Evolutionary conservation across 2,797 vertebrate species (phyloP).

Genomic region (Graptemys geographica): DNA sequence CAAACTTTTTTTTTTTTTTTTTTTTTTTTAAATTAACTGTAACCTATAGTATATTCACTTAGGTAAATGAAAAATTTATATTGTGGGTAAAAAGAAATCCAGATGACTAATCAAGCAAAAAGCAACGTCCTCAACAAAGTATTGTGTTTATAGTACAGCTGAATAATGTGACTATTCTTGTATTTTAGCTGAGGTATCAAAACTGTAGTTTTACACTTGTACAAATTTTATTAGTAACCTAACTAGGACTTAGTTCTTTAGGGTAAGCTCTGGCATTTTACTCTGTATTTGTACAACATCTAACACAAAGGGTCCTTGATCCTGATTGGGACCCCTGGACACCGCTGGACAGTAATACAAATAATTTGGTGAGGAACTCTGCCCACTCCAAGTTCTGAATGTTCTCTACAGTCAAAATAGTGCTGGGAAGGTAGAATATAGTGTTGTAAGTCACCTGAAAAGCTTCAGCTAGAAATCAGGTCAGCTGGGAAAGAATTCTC

Average conservation of each 20-base stretch:
- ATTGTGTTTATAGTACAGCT: neutral
- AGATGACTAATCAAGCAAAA: neutral
- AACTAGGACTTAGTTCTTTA: neutral
- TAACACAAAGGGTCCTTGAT: neutral
- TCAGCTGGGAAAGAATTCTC: slow-evolving; percentile 69
- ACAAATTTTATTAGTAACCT: neutral
- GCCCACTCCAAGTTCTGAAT: neutral
- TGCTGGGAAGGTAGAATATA: neutral
- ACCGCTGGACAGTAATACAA: neutral
- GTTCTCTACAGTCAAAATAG: slow-evolving; percentile 5
- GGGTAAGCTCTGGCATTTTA: neutral
- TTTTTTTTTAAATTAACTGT: neutral
- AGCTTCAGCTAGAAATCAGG: slow-evolving; percentile 70
- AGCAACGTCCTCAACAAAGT: neutral
- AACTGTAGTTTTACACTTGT: neutral
- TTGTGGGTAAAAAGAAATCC: neutral
- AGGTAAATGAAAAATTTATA: neutral
- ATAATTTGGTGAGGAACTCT: neutral
- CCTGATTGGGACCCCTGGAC: neutral
- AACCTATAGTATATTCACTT: neutral
- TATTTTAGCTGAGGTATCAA: neutral
- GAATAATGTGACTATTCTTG: neutral
- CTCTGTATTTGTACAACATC: neutral
- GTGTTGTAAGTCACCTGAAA: slow-evolving; percentile 57
- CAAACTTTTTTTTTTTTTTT: neutral